phyloP scores from a whole-genome alignment of 2,797 vertebrate species.

The Halcyon badia region DNA sequence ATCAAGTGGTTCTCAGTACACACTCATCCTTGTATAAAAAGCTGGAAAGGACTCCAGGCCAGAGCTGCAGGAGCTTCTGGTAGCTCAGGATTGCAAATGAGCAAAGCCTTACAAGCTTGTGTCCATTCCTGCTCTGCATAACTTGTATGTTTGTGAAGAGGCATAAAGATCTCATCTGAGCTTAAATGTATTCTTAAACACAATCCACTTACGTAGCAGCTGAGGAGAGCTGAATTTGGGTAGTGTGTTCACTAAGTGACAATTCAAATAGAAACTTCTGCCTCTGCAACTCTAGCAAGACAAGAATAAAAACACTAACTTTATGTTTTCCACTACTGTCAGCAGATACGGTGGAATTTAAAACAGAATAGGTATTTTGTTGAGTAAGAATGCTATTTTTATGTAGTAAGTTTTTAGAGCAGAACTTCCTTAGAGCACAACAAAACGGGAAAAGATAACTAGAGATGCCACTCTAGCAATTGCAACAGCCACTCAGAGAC shows the following conservation, averaged over 20 bases:
- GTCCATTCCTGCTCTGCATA: background rate
- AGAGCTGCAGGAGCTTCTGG: background rate
- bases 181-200: background rate
- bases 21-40: background rate
- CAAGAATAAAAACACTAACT: background rate
- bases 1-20: background rate
- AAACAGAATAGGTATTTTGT: background rate
- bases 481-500: background rate
- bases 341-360: background rate
- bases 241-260: fast-evolving
- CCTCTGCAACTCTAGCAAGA: background rate
- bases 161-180: background rate
- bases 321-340: background rate
- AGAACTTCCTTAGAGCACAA: background rate
- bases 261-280: background rate
- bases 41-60: background rate
- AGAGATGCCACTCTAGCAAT: background rate
- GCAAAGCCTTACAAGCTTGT: background rate
- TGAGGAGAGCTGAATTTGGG: fast-evolving
- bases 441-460: constrained; percentile 16
- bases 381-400: background rate
- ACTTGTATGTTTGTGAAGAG: background rate
- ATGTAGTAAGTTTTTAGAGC: background rate
- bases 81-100: background rate
- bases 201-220: fast-evolving